Evolutionary conservation across 2,888 invertebrate species (phyloP).

Genomic region (Mechanitis mazaeus): DNA sequence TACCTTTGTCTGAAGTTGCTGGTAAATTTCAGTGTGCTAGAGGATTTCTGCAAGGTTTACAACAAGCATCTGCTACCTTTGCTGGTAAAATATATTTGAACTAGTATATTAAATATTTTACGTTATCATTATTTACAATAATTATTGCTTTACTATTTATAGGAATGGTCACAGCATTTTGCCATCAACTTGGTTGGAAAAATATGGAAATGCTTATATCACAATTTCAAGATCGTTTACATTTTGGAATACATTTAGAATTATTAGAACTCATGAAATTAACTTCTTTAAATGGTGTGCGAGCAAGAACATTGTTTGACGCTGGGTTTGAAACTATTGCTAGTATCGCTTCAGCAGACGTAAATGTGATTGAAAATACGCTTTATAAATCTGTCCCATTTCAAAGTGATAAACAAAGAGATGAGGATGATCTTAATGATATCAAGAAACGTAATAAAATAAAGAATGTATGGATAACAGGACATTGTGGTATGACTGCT

Average conservation of each 20-base stretch:
- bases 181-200: constrained; percentile 93
- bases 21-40: constrained; percentile 89
- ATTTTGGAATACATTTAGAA: constrained; percentile 95
- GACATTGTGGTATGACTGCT: constrained; percentile 86
- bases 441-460: constrained; percentile 80
- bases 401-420: constrained; percentile 85
- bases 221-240: constrained; percentile 95
- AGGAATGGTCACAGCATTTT: constrained; percentile 99
- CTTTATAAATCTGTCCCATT: constrained; percentile 89
- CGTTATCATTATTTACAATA: not conserved
- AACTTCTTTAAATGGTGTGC: constrained; percentile 86
- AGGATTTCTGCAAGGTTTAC: constrained; percentile 94
- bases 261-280: constrained; percentile 93
- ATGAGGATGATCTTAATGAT: constrained; percentile 82
- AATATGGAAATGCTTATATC: constrained; percentile 91
- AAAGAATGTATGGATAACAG: constrained; percentile 86
- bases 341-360: constrained; percentile 85
- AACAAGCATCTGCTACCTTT: constrained; percentile 96
- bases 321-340: constrained; percentile 86
- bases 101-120: not conserved
- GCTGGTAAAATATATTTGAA: constrained; percentile 78
- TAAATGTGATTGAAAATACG: constrained; percentile 83
- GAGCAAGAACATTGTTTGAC: constrained; percentile 89
- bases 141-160: constrained; percentile 29
- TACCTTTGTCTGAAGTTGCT: constrained; percentile 87